These are phyloP conservation scores for Rhipidura dahli DNA, from an alignment of 2,113 vertebrate genomes.

Conservation along the genomic window DNA sequence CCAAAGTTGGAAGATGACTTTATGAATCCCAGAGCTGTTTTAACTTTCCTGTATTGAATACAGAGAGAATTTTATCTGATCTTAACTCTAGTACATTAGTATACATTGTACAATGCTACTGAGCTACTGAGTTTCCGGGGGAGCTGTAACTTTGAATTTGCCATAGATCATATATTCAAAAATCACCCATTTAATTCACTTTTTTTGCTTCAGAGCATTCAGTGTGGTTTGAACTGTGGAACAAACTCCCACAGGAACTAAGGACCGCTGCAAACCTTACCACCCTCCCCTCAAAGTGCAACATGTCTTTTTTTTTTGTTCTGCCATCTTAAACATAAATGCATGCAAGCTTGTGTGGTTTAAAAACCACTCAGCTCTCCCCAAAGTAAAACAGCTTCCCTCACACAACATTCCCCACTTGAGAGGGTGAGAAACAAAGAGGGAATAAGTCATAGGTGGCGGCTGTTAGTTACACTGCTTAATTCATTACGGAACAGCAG, in stretches of 20 bases:
- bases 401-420: not conserved
- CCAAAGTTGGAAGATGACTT: slow-evolving; percentile 44
- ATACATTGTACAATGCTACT: slow-evolving; percentile 23
- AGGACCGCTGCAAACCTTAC: not conserved
- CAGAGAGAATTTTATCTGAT: slow-evolving; percentile 23
- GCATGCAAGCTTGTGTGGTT: not conserved
- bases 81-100: slow-evolving; percentile 26
- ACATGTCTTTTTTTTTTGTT: slow-evolving; percentile 3
- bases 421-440: slow-evolving; percentile 14
- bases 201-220: slow-evolving; percentile 44
- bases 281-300: not conserved
- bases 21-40: slow-evolving; percentile 55
- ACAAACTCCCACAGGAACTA: slow-evolving; percentile 45
- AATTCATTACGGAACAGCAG: not conserved
- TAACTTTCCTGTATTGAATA: slow-evolving; percentile 29
- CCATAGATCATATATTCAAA: slow-evolving; percentile 51
- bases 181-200: slow-evolving; percentile 43
- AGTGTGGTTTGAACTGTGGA: slow-evolving; percentile 34
- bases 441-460: not conserved
- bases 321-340: not conserved
- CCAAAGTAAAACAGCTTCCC: not conserved
- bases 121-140: slow-evolving; percentile 24
- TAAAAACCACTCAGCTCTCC: not conserved
- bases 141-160: slow-evolving; percentile 45
- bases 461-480: not conserved